A percentile compares a stretch with the other conserved stretches of the same genome.
Evolutionary conservation across 2,113 vertebrate species (phyloP).

Genomic region (Rhinopomastus cyanomelas): DNA sequence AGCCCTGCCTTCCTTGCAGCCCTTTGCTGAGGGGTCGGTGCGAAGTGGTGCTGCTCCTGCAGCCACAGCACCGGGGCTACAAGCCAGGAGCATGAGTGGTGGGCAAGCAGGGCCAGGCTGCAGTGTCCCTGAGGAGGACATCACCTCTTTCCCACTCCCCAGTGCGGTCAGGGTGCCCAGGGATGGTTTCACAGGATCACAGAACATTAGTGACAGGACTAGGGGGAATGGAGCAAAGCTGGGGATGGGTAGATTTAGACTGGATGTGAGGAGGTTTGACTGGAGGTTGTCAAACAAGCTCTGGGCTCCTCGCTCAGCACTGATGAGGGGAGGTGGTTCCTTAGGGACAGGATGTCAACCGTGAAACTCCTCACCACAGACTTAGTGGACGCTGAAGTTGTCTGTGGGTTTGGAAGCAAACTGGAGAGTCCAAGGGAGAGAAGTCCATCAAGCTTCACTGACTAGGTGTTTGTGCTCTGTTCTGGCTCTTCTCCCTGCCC

Average conservation of each 20-base stretch:
- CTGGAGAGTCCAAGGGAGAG: neutral
- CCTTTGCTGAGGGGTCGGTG: no score
- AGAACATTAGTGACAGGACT: no score
- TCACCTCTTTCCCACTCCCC: neutral
- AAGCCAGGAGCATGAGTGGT: neutral
- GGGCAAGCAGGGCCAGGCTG: neutral
- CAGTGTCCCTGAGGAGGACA: neutral
- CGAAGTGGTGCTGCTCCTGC: neutral
- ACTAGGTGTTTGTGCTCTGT: neutral
- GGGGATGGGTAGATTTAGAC: no score
- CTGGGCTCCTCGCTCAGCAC: neutral
- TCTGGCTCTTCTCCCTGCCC: neutral
- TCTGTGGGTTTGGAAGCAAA: neutral
- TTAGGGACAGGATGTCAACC: neutral
- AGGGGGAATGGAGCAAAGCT: no score
- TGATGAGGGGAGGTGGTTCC: neutral
- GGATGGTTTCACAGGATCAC: no score
- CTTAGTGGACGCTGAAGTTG: neutral
- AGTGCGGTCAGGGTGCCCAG: neutral
- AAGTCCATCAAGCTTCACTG: neutral
- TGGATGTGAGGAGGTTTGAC: no score
- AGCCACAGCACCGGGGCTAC: neutral
- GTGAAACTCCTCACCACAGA: neutral
- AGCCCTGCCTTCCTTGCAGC: neutral
- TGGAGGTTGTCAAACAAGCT: neutral